Evolutionary conservation across 1,140 invertebrate genomes (phyloP).

Genomic region (Rhagoletis zephyria): DNA sequence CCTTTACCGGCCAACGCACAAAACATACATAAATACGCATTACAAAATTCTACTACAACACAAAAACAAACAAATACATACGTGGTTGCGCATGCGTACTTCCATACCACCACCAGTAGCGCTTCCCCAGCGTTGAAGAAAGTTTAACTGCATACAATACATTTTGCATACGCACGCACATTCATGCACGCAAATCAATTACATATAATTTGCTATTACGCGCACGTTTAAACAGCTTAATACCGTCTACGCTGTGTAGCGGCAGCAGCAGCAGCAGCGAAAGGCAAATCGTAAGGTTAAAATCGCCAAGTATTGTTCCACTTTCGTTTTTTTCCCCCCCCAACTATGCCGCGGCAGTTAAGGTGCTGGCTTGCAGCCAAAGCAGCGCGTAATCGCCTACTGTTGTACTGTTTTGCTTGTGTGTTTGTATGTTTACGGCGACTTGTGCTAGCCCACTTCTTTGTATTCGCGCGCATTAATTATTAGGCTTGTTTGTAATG

Average conservation of each 20-base stretch:
- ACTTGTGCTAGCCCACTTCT: background rate
- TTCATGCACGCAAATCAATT: background rate
- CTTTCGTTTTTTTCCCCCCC: constrained; percentile 9
- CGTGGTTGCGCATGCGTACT: background rate
- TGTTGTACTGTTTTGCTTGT: background rate
- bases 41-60: constrained; percentile 27
- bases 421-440: background rate
- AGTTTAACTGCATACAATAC: background rate
- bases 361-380: background rate
- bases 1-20: background rate
- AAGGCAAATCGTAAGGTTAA: background rate
- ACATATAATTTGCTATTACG: constrained; percentile 45
- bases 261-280: background rate
- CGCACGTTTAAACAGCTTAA: constrained; percentile 1
- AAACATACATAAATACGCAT: background rate
- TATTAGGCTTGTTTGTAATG: background rate
- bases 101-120: background rate
- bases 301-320: background rate
- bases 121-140: background rate
- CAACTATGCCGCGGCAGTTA: background rate
- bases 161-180: constrained; percentile 27
- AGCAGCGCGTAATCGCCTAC: background rate
- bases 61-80: background rate
- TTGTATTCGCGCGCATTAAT: background rate
- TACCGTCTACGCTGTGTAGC: background rate